phyloP scores from a whole-genome alignment of 1,140 invertebrate species.

The Neotoxoptera formosana region DNA sequence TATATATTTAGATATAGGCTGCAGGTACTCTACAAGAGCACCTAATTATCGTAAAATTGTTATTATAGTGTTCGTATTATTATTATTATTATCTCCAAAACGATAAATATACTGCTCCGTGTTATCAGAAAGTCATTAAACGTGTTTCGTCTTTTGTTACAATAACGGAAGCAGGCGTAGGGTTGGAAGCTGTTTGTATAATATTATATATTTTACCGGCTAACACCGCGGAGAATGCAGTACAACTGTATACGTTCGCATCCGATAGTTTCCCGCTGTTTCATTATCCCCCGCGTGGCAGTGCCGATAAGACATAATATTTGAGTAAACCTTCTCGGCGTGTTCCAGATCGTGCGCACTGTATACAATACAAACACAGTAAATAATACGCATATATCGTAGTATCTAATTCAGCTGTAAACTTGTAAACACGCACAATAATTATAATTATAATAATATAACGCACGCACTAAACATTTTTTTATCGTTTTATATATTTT shows the following conservation, averaged over 20 bases:
- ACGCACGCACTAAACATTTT: too few species aligned
- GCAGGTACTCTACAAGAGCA: neutral
- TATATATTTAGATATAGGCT: too few species aligned
- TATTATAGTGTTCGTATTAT: neutral
- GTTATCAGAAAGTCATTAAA: neutral
- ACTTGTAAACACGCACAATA: neutral
- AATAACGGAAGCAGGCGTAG: neutral
- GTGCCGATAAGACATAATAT: slow-evolving; percentile 2
- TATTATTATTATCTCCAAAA: slow-evolving; percentile 9
- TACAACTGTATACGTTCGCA: neutral
- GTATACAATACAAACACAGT: too few species aligned
- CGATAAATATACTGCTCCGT: slow-evolving; percentile 11
- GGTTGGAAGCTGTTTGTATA: neutral
- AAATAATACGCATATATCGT: neutral
- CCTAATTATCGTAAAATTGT: neutral
- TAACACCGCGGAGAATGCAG: neutral
- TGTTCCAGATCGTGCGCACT: neutral
- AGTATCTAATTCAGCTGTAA: neutral
- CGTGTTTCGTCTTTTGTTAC: neutral
- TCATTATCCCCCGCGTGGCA: neutral
- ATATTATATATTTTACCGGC: too few species aligned
- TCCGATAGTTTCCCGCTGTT: neutral
- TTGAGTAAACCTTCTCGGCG: neutral
- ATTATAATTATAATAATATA: neutral
- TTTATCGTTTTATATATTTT: too few species aligned